Evolutionary conservation across 2,888 invertebrate genomes (phyloP), one percentile per base, ranked within the genome.

Genomic region (Caprella mutica): DNA sequence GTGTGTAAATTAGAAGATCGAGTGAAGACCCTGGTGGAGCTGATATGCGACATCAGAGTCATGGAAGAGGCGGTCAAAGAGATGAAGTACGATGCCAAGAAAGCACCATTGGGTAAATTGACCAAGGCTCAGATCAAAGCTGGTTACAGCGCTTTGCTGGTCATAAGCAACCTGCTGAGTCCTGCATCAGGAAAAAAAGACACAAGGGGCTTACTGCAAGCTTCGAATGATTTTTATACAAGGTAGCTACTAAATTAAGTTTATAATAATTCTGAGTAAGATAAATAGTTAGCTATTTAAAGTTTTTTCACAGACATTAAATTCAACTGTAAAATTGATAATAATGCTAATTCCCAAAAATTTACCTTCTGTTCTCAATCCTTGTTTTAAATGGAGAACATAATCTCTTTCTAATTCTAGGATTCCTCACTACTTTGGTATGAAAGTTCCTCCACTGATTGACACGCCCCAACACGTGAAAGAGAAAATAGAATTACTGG

Each of bases 61-160:
- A 97, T 98, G 96, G 92, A 92, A 71, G 82, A 82, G 70, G 85
- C 88, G 0, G 82, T 98, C 81, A 72, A 87, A 70, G 93, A 65
- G 55, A 64, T 66, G 65, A 75, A 94, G 71, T 96, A 93, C 74
- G 93, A 98, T 76, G 84, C 84, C 52, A 42, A 56, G 38, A 65
- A 64, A 33, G 59, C 64, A 46, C 66, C 61, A 1, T 55, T 63
- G 5, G 63, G 77, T 12, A 76, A 76, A 63, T 67, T 78, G 52
- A 77, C 77, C 1, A 65, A 67, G 29, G 70, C 69, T 0, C 77
- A 78, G 67, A 98, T 73, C 81, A 82, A 86, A 69, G 77, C 81
- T 29, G 97, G 96, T 0, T 96, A 86, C 71, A 74, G 74, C 52
- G 85, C 94, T 1, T 75, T 98, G 19, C 80, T 81, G 0, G 83